Evolutionary conservation across 1,140 invertebrate genomes (phyloP).

Genomic region (Drosophila pseudoobscura): DNA sequence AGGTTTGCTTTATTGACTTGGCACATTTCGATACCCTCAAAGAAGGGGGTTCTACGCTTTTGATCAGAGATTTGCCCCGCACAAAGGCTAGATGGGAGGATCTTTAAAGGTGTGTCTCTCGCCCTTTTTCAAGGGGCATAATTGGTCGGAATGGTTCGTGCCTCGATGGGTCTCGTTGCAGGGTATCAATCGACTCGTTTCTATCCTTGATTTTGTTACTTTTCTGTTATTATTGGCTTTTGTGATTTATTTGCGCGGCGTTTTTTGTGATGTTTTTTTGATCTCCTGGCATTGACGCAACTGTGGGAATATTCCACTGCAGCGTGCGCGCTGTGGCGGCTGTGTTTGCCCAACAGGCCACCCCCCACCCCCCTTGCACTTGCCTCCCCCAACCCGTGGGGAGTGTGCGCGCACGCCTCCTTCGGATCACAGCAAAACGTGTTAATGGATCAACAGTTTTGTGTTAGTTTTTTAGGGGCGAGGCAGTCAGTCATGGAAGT

Average conservation of each 20-base stretch:
- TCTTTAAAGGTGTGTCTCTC: too few species aligned
- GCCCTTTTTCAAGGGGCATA: too few species aligned
- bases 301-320: conserved; percentile 80
- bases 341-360: conserved; percentile 56
- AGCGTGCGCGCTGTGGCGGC: conserved; percentile 37
- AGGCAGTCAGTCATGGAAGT: conserved; percentile 41
- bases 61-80: too few species aligned
- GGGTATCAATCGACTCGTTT: too few species aligned
- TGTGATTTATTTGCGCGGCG: conserved; percentile 68
- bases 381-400: neutral
- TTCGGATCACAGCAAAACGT: conserved; percentile 43
- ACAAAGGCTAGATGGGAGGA: too few species aligned
- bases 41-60: too few species aligned
- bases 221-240: conserved; percentile 13
- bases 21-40: conserved; percentile 50
- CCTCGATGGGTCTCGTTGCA: too few species aligned
- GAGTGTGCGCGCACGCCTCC: conserved; percentile 44
- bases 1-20: conserved; percentile 64
- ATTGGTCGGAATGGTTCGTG: too few species aligned
- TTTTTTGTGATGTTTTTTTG: conserved; percentile 64
- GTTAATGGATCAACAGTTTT: conserved; percentile 76
- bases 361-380: neutral
- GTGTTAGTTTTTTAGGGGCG: conserved; percentile 46
- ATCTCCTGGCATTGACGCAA: conserved; percentile 60
- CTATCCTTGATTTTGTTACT: too few species aligned